Conservation (phyloP, 2,113 vertebrate species). For the Paraplagusia blochii region DNA sequence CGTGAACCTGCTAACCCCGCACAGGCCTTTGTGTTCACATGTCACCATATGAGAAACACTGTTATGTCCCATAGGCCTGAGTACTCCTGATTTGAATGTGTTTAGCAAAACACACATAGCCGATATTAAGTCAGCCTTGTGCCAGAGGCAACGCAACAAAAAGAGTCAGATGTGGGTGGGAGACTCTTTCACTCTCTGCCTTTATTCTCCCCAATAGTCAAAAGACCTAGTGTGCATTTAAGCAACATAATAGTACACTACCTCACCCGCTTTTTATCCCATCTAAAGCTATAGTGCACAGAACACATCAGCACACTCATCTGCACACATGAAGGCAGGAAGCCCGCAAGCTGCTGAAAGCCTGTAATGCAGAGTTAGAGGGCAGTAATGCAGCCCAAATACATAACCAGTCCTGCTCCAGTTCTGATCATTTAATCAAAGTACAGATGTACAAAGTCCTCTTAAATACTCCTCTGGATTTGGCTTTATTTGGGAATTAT, state of each 20-base stretch:
- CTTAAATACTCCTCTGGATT: slow-evolving; percentile 77
- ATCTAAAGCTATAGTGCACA: slow-evolving; percentile 68
- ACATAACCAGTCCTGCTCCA: slow-evolving; percentile 58
- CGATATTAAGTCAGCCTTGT: slow-evolving; percentile 72
- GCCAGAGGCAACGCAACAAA: slow-evolving; percentile 67
- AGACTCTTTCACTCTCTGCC: slow-evolving; percentile 66
- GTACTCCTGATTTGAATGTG: slow-evolving; percentile 70
- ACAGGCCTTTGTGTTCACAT: slow-evolving; percentile 68
- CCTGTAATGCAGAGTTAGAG: slow-evolving; percentile 73
- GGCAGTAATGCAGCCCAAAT: slow-evolving; percentile 73
- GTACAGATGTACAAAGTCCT: slow-evolving; percentile 76
- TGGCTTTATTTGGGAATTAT: slow-evolving; percentile 76
- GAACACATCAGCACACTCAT: slow-evolving; percentile 40
- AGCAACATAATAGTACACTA: slow-evolving; percentile 66
- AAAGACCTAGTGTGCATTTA: slow-evolving; percentile 71
- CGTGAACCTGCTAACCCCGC: slow-evolving; percentile 57
- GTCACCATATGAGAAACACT: slow-evolving; percentile 65
- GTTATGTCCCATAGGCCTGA: slow-evolving; percentile 66
- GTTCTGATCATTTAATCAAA: slow-evolving; percentile 78
- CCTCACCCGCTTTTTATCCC: slow-evolving; percentile 71
- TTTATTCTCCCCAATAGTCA: slow-evolving; percentile 67
- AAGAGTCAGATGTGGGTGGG: slow-evolving; percentile 69
- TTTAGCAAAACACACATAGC: slow-evolving; percentile 72
- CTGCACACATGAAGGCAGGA: slow-evolving; percentile 50
- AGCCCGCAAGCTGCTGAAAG: slow-evolving; percentile 67